These are phyloP conservation scores for Lathronympha strigana DNA, from an alignment of 2,888 invertebrate species.

Conservation along the genomic window DNA sequence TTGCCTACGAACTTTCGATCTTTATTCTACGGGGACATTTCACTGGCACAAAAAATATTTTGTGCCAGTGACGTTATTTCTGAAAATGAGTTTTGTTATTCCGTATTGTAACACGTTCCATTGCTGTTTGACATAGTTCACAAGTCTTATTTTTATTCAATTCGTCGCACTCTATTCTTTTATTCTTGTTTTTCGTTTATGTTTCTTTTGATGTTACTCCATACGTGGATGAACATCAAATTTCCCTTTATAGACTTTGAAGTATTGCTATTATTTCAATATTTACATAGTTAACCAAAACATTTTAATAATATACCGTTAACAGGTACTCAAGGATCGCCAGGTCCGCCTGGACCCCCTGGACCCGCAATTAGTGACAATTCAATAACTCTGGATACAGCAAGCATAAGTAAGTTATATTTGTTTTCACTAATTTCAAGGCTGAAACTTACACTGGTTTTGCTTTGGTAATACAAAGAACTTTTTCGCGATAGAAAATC, in stretches of 20 bases:
- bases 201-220: conserved; percentile 2
- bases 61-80: conserved; percentile 47
- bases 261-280: not conserved
- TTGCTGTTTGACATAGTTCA: conserved; percentile 37
- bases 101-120: conserved; percentile 31
- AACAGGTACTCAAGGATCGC: conserved; percentile 67
- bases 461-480: no score
- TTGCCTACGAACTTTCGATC: conserved; percentile 56
- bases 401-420: conserved; percentile 56
- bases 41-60: no score
- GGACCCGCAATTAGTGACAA: conserved; percentile 60
- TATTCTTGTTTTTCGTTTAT: conserved; percentile 23
- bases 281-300: not conserved
- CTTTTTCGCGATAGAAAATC: no score
- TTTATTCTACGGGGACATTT: conserved; percentile 48
- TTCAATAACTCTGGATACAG: conserved; percentile 59
- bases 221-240: not conserved
- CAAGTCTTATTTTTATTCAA: conserved; percentile 38
- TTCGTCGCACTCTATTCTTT: conserved; percentile 29
- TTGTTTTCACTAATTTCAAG: not conserved
- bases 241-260: no score
- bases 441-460: no score
- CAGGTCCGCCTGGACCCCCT: conserved; percentile 68
- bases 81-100: conserved; percentile 41
- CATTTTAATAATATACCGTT: conserved; percentile 36